Percentiles rank a stretch among this genome's conserved stretches.
These are phyloP conservation scores for Oriolus oriolus DNA, from an alignment of 2,113 vertebrate species.

Conservation along the genomic window DNA sequence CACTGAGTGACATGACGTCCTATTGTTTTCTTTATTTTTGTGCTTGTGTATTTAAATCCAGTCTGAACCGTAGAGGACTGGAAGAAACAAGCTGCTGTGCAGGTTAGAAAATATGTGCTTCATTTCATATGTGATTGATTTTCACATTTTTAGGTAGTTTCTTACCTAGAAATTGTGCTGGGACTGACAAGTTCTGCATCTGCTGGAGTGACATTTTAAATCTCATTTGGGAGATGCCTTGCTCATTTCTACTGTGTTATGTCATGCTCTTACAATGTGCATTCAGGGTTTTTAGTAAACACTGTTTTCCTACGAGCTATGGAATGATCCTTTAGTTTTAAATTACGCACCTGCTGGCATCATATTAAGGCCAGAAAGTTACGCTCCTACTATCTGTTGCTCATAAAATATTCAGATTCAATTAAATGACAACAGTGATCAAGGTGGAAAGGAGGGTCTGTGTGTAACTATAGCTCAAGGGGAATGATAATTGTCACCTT, in stretches of 20 bases:
- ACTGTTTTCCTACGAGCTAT: neutral
- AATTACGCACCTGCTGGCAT: neutral
- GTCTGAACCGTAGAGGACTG: neutral
- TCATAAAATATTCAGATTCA: constrained; percentile 43
- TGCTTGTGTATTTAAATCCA: neutral
- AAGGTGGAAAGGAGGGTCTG: constrained; percentile 15
- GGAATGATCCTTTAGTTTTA: neutral
- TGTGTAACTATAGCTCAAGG: neutral
- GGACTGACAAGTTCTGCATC: neutral
- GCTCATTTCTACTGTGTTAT: neutral
- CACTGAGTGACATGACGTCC: neutral
- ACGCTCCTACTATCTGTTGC: neutral
- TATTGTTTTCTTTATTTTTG: neutral
- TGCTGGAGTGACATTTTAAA: neutral
- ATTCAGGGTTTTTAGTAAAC: constrained; percentile 10
- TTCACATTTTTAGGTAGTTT: neutral
- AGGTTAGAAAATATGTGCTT: neutral
- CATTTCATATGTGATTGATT: neutral
- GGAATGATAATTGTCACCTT: neutral
- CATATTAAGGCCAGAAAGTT: neutral
- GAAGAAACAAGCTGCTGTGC: neutral
- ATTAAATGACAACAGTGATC: constrained; percentile 25
- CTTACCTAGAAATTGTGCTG: neutral
- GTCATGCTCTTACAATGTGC: neutral
- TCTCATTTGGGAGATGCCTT: neutral